These are phyloP conservation scores for Poecilus cupreus DNA, from an alignment of 2,888 invertebrate species.

Conservation along the genomic window DNA sequence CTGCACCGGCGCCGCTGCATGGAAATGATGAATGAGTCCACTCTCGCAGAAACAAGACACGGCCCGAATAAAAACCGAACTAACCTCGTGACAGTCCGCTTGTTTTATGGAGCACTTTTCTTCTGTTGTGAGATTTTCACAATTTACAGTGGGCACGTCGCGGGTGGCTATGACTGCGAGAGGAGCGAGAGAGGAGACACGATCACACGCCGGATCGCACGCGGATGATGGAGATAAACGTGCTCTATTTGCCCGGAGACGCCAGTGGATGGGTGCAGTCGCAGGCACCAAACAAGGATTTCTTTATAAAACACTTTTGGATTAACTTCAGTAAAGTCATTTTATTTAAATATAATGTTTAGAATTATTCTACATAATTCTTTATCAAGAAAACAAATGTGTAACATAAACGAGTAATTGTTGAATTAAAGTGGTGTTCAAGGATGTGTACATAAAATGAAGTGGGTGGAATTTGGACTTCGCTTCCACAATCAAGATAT, in stretches of 20 bases:
- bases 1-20: slow-evolving; percentile 47
- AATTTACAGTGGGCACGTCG: slow-evolving; percentile 62
- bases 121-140: slow-evolving; percentile 62
- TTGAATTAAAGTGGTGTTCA: too few species aligned
- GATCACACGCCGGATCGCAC: slow-evolving; percentile 37
- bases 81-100: slow-evolving; percentile 64
- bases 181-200: neutral
- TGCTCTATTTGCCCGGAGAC: slow-evolving; percentile 46
- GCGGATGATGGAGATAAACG: slow-evolving; percentile 60
- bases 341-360: too few species aligned
- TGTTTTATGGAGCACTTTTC: slow-evolving; percentile 65
- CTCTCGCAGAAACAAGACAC: slow-evolving; percentile 64
- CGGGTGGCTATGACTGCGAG: neutral
- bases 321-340: too few species aligned
- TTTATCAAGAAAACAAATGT: too few species aligned
- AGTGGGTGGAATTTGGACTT: too few species aligned
- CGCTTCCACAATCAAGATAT: too few species aligned
- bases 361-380: too few species aligned
- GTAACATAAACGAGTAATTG: too few species aligned
- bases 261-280: slow-evolving; percentile 1
- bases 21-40: slow-evolving; percentile 66
- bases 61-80: slow-evolving; percentile 65
- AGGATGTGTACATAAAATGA: too few species aligned
- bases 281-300: too few species aligned
- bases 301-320: too few species aligned